Base-by-base conservation (phyloP, 1,140 invertebrate species). In the Wasmannia auropunctata region DNA sequence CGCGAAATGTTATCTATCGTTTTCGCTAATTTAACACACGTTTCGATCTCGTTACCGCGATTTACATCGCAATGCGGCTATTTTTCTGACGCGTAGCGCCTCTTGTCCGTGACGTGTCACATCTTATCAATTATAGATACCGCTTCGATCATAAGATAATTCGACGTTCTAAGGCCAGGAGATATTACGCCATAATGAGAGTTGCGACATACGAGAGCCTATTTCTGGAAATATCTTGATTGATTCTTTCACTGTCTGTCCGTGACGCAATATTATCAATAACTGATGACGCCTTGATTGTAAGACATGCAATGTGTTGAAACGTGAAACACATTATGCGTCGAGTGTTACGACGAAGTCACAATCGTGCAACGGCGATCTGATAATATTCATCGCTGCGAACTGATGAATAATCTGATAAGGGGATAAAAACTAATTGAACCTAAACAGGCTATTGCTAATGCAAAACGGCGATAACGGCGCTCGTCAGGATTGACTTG, bases 351-450 rank as follows among this genome's bases (percentile, higher is more conserved):
- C 14, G 25, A 60, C 22, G 34, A 76, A 46, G 3, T n/a, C n/a
- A n/a, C n/a, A 8, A n/a, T 79, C n/a, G 63, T 43, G 8, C 2
- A 7, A n/a, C n/a, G 8, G 54, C 54, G 67, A 54, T 80, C 46
- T 69, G 31, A 80, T 80, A 54, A 69, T 69, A 40, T 49, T 22
- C 7, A 19, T 34, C 1, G 8, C 25, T 37, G 37, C n/a, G 22
- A 31, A 4, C 8, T 43, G 8, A 81, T 34, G 65, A 81, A 56
- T 43, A 72, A 72, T 81, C 67, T 40, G 51, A 74, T 74, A 74
- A 58, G 19, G 7, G 65, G 37, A 43, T 19, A 22, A 72, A 56
- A 34, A 60, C 7, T 60, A 60, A 83, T 60, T 72, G 37, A 3
- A 60, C 56, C 11, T 58, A 46, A 72, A 58, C 37, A 8, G 19